phyloP scores from a whole-genome alignment of 2,888 invertebrate species.

The Clanis bilineata region DNA sequence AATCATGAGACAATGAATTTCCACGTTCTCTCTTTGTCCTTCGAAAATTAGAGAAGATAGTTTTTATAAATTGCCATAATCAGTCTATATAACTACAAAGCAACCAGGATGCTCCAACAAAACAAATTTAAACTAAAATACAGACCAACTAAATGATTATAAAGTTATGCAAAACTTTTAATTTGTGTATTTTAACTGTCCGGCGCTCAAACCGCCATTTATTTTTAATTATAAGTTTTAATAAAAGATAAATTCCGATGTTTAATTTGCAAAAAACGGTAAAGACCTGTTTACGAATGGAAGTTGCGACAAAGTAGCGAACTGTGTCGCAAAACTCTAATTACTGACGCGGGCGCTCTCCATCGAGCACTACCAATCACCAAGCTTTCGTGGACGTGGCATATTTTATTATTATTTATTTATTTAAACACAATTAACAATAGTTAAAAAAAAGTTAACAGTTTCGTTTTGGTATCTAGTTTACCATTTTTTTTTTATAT shows the following conservation, averaged over 20 bases:
- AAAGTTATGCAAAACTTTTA: neutral
- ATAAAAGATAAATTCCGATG: neutral
- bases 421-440: too few relatives aligned
- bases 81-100: too few relatives aligned
- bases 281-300: constrained; percentile 16
- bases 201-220: neutral
- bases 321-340: constrained; percentile 25
- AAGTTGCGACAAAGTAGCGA: constrained; percentile 23
- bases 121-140: neutral
- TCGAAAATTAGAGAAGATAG: too few relatives aligned
- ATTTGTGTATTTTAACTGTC: neutral
- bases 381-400: constrained; percentile 5
- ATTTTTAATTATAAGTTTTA: neutral
- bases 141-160: neutral
- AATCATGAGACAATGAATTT: too few relatives aligned
- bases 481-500: too few relatives aligned
- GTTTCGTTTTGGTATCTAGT: too few relatives aligned
- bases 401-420: too few relatives aligned
- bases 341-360: constrained; percentile 24
- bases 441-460: too few relatives aligned
- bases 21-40: too few relatives aligned
- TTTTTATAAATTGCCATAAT: too few relatives aligned
- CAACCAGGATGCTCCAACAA: neutral
- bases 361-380: constrained; percentile 1
- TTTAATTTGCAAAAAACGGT: constrained; percentile 15